Evolutionary conservation across 2,888 invertebrate genomes (phyloP).

Genomic region (Pocota personata): DNA sequence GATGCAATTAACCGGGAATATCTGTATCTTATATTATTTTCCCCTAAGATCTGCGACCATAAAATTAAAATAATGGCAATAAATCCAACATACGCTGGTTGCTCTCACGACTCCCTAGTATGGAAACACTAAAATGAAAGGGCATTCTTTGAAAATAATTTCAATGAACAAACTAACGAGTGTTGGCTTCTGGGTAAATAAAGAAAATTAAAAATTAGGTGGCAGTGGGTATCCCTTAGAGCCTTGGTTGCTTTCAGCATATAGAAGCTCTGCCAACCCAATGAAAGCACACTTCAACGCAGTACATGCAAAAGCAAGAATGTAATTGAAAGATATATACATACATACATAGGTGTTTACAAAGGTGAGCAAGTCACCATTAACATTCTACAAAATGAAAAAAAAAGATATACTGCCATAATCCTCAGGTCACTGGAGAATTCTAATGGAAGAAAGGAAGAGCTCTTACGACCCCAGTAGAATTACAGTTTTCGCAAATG

Average conservation of each 20-base stretch:
- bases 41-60: too few species aligned
- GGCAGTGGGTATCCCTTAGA: background rate
- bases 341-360: background rate
- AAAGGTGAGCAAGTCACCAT: background rate
- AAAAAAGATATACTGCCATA: background rate
- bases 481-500: conserved; percentile 24
- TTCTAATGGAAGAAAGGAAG: background rate
- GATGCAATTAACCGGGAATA: too few species aligned
- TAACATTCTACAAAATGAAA: background rate
- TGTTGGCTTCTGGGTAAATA: conserved; percentile 7
- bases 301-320: conserved; percentile 19
- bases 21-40: too few species aligned
- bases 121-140: conserved; percentile 24
- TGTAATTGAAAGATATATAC: background rate
- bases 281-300: background rate
- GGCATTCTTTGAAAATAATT: background rate
- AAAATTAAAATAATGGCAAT: too few species aligned
- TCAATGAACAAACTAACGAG: background rate
- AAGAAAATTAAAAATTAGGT: background rate
- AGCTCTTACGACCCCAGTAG: too few species aligned
- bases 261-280: background rate
- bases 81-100: too few species aligned
- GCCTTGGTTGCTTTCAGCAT: background rate
- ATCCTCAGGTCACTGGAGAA: conserved; percentile 9
- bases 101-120: background rate